phyloP scores from a whole-genome alignment of 2,797 vertebrate species.

The Tamandua tetradactyla region DNA sequence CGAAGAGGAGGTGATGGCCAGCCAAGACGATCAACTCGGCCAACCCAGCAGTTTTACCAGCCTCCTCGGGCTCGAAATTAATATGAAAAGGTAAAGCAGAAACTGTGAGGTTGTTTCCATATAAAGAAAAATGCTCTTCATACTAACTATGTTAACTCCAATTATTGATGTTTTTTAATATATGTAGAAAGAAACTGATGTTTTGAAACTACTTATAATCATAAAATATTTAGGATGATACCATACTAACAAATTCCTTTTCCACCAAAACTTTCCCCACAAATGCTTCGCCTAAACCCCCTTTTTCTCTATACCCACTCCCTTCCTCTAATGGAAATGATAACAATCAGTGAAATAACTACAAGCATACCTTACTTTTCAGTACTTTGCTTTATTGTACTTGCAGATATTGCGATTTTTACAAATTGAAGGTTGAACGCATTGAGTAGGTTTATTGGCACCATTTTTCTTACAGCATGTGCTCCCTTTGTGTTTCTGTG shows the following conservation, averaged over 20 bases:
- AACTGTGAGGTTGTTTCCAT: not conserved
- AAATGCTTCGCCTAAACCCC: not conserved
- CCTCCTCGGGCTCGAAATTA: constrained; percentile 97
- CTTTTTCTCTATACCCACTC: not conserved
- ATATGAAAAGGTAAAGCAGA: constrained; percentile 83
- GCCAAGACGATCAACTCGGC: constrained; percentile 92
- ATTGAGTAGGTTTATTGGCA: no score
- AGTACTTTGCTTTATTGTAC: no score
- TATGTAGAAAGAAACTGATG: not conserved
- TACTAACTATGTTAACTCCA: not conserved
- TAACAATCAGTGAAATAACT: not conserved
- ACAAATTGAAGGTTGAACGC: no score
- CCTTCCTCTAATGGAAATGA: not conserved
- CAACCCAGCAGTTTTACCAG: constrained; percentile 98
- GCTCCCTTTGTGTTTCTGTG: no score
- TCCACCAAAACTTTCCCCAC: not conserved
- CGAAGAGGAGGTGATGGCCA: constrained; percentile 97
- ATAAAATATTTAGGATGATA: constrained; percentile 7
- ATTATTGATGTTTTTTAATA: not conserved
- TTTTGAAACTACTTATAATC: not conserved
- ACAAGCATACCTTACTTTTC: no score
- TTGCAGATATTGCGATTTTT: no score
- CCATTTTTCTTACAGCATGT: no score
- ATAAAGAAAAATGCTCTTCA: not conserved
- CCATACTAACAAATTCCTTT: not conserved